These are phyloP conservation scores for Calliopsis andreniformis DNA, from an alignment of 1,140 invertebrate genomes.

Conservation along the genomic window DNA sequence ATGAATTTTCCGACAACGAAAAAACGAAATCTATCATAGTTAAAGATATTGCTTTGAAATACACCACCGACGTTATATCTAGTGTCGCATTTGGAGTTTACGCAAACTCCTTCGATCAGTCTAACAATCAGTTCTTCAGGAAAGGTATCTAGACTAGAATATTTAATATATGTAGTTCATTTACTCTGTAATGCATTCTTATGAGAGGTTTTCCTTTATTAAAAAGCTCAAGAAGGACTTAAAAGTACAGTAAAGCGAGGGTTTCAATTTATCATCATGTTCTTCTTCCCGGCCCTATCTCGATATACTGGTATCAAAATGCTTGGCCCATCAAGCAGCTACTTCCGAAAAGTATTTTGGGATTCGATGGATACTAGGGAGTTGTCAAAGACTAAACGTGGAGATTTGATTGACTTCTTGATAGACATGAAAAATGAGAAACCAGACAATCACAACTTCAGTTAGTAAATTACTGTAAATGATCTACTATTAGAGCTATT, in stretches of 20 bases:
- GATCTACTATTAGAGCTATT: too few species aligned
- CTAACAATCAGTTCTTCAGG: conserved; percentile 70
- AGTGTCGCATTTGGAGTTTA: conserved; percentile 81
- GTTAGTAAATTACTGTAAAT: too few species aligned
- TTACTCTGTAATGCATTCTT: not conserved
- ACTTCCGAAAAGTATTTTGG: conserved; percentile 75
- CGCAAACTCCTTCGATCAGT: conserved; percentile 76
- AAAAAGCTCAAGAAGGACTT: conserved; percentile 17
- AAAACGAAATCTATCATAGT: conserved; percentile 38
- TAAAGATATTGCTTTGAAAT: conserved; percentile 75
- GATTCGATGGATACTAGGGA: conserved; percentile 71
- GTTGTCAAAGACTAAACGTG: conserved; percentile 67
- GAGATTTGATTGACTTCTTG: conserved; percentile 77
- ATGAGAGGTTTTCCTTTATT: conserved; percentile 55
- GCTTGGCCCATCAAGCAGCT: conserved; percentile 21
- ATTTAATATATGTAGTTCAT: not conserved
- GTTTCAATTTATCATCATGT: not conserved
- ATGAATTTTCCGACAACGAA: conserved; percentile 15
- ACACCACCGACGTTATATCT: conserved; percentile 81
- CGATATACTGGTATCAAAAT: not conserved
- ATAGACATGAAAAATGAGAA: conserved; percentile 73
- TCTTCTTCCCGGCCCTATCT: conserved; percentile 38
- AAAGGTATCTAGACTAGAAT: conserved; percentile 61
- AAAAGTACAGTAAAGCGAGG: not conserved
- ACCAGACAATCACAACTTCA: conserved; percentile 70